Evolutionary conservation across 2,113 vertebrate species (phyloP).

Genomic region (Cyprinus carpio): DNA sequence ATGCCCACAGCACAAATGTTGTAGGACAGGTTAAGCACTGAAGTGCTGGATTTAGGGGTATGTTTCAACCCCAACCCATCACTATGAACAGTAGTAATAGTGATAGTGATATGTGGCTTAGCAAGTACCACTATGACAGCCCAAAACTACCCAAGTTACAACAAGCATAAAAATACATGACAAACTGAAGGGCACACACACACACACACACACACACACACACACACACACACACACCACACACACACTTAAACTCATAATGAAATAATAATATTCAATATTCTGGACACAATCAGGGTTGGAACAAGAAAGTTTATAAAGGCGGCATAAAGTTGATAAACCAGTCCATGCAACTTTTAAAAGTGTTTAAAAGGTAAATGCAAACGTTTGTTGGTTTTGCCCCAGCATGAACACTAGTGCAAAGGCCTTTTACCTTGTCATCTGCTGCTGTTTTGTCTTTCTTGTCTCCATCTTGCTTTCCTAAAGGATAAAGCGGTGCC

Average conservation of each 20-base stretch:
- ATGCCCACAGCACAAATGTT: not conserved
- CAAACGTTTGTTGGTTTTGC: not conserved
- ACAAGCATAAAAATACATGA: not conserved
- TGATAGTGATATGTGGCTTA: not conserved
- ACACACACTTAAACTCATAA: not conserved
- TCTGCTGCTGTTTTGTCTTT: slow-evolving; percentile 85
- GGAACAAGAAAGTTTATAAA: not conserved
- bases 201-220: slow-evolving; percentile 9
- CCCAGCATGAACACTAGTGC: not conserved
- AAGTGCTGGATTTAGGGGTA: not conserved
- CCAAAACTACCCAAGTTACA: not conserved
- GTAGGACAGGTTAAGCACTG: not conserved
- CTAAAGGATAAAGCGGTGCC: slow-evolving; percentile 58
- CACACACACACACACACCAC: no score
- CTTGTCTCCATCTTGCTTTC: slow-evolving; percentile 80
- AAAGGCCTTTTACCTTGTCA: slow-evolving; percentile 78
- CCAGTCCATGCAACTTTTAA: not conserved
- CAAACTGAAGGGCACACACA: not conserved
- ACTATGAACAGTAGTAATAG: not conserved
- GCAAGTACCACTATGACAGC: no score
- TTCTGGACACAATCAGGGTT: not conserved
- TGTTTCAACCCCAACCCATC: not conserved
- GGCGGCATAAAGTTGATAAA: not conserved
- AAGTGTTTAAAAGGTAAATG: not conserved
- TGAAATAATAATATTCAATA: not conserved